These are phyloP conservation scores for Pseudoatta argentina DNA, from an alignment of 1,140 invertebrate genomes.

Conservation along the genomic window DNA sequence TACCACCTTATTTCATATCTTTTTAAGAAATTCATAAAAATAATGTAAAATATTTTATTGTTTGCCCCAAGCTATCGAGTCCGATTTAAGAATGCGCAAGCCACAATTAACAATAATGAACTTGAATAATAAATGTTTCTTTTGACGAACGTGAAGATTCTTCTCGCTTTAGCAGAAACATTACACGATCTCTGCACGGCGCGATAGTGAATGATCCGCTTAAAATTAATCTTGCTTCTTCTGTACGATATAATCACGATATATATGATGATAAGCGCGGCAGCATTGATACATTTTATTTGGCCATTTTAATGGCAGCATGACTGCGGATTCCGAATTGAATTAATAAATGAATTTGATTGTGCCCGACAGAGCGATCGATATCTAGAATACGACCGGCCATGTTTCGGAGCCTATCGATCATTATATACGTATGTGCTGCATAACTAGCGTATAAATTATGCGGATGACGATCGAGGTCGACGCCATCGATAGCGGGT, in stretches of 20 bases:
- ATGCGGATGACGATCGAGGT: slow-evolving; percentile 77
- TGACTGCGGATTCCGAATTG: slow-evolving; percentile 54
- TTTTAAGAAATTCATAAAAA: slow-evolving; percentile 12
- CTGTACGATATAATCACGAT: slow-evolving; percentile 21
- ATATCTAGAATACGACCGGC: slow-evolving; percentile 59
- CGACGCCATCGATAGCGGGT: slow-evolving; percentile 52
- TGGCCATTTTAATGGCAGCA: slow-evolving; percentile 23
- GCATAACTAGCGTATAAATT: slow-evolving; percentile 80
- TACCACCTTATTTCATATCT: background rate
- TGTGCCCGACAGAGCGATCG: slow-evolving; percentile 29
- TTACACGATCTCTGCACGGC: background rate
- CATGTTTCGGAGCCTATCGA: slow-evolving; percentile 63
- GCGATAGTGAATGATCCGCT: slow-evolving; percentile 28
- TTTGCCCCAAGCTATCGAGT: background rate
- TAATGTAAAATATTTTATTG: slow-evolving; percentile 33
- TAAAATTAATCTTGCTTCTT: slow-evolving; percentile 44
- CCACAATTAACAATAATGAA: slow-evolving; percentile 3
- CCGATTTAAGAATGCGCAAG: background rate
- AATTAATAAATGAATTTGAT: slow-evolving; percentile 66
- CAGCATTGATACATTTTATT: slow-evolving; percentile 42
- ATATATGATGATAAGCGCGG: slow-evolving; percentile 1
- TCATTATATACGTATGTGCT: slow-evolving; percentile 32
- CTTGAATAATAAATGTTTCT: slow-evolving; percentile 44
- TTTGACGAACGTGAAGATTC: slow-evolving; percentile 21
- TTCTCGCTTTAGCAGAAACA: background rate